These are phyloP conservation scores for Mycteria americana DNA, from an alignment of 2,797 vertebrate species.

Conservation along the genomic window DNA sequence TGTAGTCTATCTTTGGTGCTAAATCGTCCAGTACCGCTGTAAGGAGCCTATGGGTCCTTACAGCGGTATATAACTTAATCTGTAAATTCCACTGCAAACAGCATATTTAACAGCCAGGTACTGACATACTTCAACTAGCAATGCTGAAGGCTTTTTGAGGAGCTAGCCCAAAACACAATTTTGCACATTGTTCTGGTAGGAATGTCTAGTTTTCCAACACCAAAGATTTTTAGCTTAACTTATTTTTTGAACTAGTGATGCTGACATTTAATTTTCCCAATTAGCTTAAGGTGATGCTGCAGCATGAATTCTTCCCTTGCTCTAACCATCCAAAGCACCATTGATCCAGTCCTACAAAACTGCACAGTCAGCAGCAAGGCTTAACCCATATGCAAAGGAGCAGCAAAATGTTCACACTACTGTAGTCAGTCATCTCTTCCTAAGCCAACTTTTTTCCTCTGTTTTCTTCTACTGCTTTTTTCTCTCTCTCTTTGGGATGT, in stretches of 20 bases:
- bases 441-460: neutral
- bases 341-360: neutral
- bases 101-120: neutral
- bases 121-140: neutral
- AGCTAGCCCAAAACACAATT: neutral
- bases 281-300: neutral
- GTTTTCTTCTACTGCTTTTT: neutral
- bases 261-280: neutral
- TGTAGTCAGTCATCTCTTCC: neutral
- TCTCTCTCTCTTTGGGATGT: neutral
- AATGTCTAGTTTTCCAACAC: neutral
- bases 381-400: neutral
- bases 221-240: neutral
- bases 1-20: neutral
- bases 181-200: neutral
- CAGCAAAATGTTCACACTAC: neutral
- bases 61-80: neutral
- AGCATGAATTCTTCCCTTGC: neutral
- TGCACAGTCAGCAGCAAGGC: neutral
- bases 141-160: neutral
- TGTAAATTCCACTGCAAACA: neutral
- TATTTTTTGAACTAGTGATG: neutral
- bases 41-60: neutral
- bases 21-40: neutral
- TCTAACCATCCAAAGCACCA: neutral